Evolutionary conservation across 1,140 invertebrate species (phyloP).

Genomic region (Caenorhabditis tropicalis): DNA sequence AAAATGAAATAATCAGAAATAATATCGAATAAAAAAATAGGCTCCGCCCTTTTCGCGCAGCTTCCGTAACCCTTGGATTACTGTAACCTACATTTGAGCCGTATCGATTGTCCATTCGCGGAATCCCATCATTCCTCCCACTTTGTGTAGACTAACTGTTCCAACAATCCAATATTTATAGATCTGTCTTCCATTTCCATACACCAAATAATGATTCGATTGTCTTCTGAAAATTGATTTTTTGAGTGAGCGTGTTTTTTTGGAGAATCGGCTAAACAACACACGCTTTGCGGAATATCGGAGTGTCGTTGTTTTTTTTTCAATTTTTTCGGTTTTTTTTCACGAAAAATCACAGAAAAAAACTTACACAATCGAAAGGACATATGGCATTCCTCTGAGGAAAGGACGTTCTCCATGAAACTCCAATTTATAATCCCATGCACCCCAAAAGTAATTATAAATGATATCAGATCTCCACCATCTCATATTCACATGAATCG

Average conservation of each 20-base stretch:
- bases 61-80: no score
- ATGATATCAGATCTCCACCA: not conserved
- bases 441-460: conserved; percentile 3
- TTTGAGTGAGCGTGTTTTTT: not conserved
- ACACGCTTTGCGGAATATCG: no score
- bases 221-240: not conserved
- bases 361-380: not conserved
- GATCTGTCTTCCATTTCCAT: not conserved
- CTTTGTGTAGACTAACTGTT: not conserved
- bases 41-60: no score
- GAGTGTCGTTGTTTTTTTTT: no score
- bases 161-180: not conserved
- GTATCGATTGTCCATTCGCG: not conserved
- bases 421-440: not conserved
- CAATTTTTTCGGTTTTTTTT: no score
- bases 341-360: no score
- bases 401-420: conserved; percentile 3
- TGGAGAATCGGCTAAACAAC: not conserved
- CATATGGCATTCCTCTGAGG: not conserved
- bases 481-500: conserved; percentile 4
- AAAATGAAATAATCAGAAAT: no score
- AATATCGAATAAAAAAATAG: no score
- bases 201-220: not conserved
- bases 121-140: not conserved
- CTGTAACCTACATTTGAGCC: not conserved